phyloP scores from a whole-genome alignment of 1,140 invertebrate species.

The Dreissena polymorpha region DNA sequence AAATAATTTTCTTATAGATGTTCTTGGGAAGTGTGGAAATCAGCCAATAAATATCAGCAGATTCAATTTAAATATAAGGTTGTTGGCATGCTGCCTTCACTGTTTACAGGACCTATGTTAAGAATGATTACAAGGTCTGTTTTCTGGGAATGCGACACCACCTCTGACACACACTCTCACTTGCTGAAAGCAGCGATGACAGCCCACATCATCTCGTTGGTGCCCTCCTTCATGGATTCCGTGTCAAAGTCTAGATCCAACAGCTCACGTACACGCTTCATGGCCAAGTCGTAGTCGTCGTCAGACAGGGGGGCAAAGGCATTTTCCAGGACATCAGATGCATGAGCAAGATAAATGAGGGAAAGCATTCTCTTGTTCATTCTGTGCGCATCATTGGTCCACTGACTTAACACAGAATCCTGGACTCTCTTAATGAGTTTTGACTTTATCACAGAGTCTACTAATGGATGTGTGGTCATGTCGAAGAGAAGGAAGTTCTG shows the following conservation, averaged over 20 bases:
- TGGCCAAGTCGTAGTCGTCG: conserved; percentile 99
- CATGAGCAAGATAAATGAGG: conserved; percentile 96
- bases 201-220: conserved; percentile 95
- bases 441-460: conserved; percentile 97
- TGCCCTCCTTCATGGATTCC: conserved; percentile 88
- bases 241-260: conserved; percentile 98
- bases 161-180: conserved; percentile 80
- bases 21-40: no score
- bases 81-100: no score
- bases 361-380: conserved; percentile 97
- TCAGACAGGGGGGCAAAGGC: conserved; percentile 99
- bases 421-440: conserved; percentile 98
- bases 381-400: conserved; percentile 98
- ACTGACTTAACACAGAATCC: conserved; percentile 96
- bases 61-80: no score
- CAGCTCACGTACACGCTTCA: conserved; percentile 96
- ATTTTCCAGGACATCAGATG: conserved; percentile 99
- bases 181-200: conserved; percentile 99
- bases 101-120: no score
- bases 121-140: no score
- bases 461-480: conserved; percentile 99
- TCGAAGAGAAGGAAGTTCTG: conserved; percentile 99
- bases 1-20: no score
- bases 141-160: no score
- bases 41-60: no score